Evolutionary conservation across 2,113 vertebrate species (phyloP).

Genomic region (Scartelaos histophorus): DNA sequence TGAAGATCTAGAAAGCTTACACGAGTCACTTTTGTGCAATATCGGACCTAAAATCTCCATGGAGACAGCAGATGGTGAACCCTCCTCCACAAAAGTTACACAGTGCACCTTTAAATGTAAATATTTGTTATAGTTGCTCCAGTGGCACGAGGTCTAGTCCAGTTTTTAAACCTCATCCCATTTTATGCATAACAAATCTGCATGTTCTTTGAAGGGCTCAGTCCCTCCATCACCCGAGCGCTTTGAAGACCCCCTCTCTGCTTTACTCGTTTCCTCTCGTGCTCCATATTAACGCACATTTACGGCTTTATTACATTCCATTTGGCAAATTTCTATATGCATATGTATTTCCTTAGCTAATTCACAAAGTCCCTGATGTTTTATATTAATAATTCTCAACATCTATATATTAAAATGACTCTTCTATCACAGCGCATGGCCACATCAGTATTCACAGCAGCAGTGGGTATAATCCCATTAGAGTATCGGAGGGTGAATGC

Average conservation of each 20-base stretch:
- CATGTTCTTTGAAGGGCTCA: neutral
- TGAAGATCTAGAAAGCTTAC: too few relatives aligned
- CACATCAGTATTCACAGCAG: slow-evolving; percentile 56
- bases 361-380: neutral
- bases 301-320: neutral
- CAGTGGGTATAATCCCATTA: slow-evolving; percentile 58
- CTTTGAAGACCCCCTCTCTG: slow-evolving; percentile 18
- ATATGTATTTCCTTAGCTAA: neutral
- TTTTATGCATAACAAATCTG: neutral
- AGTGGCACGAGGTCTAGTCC: neutral
- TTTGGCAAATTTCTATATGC: neutral
- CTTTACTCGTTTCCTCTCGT: neutral
- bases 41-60: too few relatives aligned
- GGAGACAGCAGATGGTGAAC: too few relatives aligned
- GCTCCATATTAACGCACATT: neutral
- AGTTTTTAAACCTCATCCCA: neutral
- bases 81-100: too few relatives aligned
- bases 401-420: neutral
- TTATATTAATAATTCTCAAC: neutral
- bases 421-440: slow-evolving; percentile 20
- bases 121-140: neutral
- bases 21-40: too few relatives aligned
- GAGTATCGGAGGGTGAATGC: slow-evolving; percentile 43
- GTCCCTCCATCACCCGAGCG: neutral
- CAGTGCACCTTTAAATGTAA: too few relatives aligned